A percentile compares a stretch with the other conserved stretches of the same genome.
phyloP scores from a whole-genome alignment of 2,888 invertebrate species.

The Tachystola acroxantha region DNA sequence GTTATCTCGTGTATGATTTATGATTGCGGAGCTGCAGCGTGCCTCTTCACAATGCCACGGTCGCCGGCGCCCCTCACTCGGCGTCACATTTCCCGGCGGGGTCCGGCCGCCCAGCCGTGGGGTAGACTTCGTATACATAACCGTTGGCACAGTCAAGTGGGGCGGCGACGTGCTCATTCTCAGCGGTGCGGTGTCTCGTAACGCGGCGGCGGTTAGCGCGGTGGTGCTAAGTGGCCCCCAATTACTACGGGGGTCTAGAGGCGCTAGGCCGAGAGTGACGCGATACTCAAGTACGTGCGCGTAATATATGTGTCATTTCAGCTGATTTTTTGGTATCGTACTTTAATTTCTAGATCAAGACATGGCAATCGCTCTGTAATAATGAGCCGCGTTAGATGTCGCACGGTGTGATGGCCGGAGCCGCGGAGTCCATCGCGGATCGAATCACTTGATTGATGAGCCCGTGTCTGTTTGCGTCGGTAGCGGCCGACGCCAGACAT shows the following conservation, averaged over 20 bases:
- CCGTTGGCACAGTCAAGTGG: background rate
- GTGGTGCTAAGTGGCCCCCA: slow-evolving; percentile 8
- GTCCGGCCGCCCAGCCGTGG: no score
- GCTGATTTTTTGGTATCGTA: no score
- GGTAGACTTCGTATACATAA: background rate
- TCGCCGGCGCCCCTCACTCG: no score
- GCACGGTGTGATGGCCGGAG: no score
- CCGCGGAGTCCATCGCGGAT: no score
- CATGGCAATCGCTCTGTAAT: no score
- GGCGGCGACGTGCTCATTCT: slow-evolving; percentile 1
- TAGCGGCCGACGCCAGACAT: background rate
- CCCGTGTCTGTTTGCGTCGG: background rate
- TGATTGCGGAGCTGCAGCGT: background rate
- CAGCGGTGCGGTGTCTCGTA: slow-evolving; percentile 2
- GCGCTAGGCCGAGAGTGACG: slow-evolving; percentile 1
- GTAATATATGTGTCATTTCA: background rate
- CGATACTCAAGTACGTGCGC: background rate
- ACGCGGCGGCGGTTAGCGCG: slow-evolving; percentile 8
- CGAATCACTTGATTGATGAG: slow-evolving; percentile 9
- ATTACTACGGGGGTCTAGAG: slow-evolving; percentile 3
- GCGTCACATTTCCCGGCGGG: no score
- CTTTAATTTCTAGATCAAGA: no score
- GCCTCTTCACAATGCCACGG: background rate
- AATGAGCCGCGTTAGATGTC: no score
- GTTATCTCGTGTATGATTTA: background rate